Conservation (phyloP, 2,797 vertebrate genomes). For the Platyrinchus mystaceus region DNA sequence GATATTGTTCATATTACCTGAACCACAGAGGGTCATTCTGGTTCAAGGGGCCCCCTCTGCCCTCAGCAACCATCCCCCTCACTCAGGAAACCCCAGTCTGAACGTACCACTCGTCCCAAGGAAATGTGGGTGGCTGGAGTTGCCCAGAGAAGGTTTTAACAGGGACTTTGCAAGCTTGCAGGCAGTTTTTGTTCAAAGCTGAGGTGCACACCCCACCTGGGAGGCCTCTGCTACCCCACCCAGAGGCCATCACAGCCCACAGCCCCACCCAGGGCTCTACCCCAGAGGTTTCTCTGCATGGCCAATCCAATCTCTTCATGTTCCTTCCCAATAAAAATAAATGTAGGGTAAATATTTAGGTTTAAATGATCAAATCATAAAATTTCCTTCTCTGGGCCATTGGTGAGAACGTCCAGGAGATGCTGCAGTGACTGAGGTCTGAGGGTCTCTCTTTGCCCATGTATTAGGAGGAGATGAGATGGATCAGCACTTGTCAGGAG, state of each 20-base stretch:
- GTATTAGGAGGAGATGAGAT: not conserved
- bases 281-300: not conserved
- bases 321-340: not conserved
- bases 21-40: not conserved
- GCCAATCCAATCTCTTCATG: not conserved
- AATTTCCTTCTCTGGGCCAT: not conserved
- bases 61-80: not conserved
- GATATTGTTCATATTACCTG: not conserved
- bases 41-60: not conserved
- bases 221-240: not conserved
- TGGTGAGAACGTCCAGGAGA: not conserved
- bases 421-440: not conserved
- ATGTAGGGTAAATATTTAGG: not conserved
- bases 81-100: not conserved
- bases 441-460: not conserved
- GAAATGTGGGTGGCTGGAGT: not conserved
- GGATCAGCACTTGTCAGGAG: not conserved
- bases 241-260: not conserved
- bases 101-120: fast-evolving
- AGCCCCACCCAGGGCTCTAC: not conserved
- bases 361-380: not conserved
- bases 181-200: not conserved
- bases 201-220: not conserved
- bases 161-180: not conserved
- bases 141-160: not conserved